Evolutionary conservation across 2,113 vertebrate species (phyloP), one percentile per base, ranked within the genome.

Genomic region (Cyanocitta stelleri): DNA sequence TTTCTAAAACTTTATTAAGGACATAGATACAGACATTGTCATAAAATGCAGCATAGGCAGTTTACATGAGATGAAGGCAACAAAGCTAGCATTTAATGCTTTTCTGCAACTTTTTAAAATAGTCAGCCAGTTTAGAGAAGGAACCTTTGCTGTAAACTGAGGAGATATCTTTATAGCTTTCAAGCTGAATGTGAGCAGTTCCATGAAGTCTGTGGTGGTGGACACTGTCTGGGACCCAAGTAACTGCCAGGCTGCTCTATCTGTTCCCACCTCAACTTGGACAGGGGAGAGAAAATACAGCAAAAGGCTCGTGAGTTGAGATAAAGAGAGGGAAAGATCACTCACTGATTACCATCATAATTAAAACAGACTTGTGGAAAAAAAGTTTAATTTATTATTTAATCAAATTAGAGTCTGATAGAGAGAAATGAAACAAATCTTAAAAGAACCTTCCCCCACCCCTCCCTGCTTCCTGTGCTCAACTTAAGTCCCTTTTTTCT

Each of bases 1-100:
- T 72, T 89, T 80, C 55, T 77, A 81, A 80, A 92, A 58, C 7
- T 37, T 90, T 75, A 51, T 48, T 84, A 62, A 92, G 26, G 29
- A 58, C 43, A 37, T 4, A 9, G 12, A 80, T 73, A 20, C 44
- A 85, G 52, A 72, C 21, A 59, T 13, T 64, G 33, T 49, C 71
- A 83, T 67, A 88, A 88, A 93, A 88, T 32, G 55, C 46, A 83
- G 23, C 9, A 52, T 16, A n/a, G 30, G 27, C 49, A 85, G 8
- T 83, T 76, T 77, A 33, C 33, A 48, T 35, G 14, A 83, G 32
- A 49, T 33, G 39, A 90, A 83, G 33, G 16, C 11, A 90, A 46
- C 7, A 63, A 82, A 78, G 41, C 88, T 75, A 90, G 58, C 83
- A 56, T 52, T 52, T 72, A 79, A 29, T n/a, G 11, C 0, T 76